Conservation (phyloP, 2,797 vertebrate genomes). For the Balearica regulorum region DNA sequence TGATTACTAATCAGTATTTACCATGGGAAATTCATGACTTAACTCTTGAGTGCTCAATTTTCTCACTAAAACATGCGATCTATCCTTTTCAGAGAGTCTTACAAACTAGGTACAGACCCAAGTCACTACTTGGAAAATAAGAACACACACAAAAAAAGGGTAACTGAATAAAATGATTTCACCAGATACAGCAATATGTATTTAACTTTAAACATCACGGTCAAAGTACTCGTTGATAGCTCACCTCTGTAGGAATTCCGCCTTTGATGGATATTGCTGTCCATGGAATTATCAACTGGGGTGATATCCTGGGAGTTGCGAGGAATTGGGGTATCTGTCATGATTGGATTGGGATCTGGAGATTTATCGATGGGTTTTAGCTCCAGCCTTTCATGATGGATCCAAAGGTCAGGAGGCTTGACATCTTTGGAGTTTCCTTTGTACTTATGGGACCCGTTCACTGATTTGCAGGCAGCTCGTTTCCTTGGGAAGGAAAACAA, state of each 20-base stretch:
- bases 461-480: conserved; percentile 92
- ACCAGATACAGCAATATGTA: not conserved
- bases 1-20: not conserved
- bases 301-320: conserved; percentile 96
- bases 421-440: conserved; percentile 97
- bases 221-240: not conserved
- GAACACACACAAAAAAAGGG: not conserved
- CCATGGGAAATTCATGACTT: not conserved
- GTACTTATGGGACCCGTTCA: conserved; percentile 96
- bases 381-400: conserved; percentile 96
- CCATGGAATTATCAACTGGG: conserved; percentile 88
- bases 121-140: not conserved
- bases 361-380: conserved; percentile 99
- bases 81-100: not conserved
- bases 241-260: conserved; percentile 94
- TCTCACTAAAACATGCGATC: not conserved
- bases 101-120: not conserved
- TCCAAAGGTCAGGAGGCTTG: conserved; percentile 98
- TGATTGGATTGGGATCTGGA: conserved; percentile 94
- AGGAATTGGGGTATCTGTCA: conserved; percentile 96
- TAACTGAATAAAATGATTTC: not conserved
- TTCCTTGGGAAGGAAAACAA: conserved; percentile 78
- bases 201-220: not conserved
- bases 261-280: conserved; percentile 90
- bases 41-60: not conserved